These are phyloP conservation scores for Reticulitermes speratus DNA, from an alignment of 1,140 invertebrate genomes.

Conservation along the genomic window DNA sequence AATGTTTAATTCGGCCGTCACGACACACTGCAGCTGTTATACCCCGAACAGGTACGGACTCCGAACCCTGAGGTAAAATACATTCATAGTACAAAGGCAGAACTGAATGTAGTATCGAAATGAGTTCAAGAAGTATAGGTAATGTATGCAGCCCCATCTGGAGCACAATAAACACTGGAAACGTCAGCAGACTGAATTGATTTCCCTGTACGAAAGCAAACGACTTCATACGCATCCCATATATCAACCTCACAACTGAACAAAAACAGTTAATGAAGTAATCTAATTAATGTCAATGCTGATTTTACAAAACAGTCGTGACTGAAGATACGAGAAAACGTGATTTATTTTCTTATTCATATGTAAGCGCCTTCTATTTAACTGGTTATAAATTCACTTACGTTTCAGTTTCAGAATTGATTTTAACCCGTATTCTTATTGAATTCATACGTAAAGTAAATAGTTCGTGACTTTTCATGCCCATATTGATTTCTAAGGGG, in stretches of 20 bases:
- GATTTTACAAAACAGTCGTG: not conserved
- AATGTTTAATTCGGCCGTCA: not conserved
- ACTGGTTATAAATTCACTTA: conserved; percentile 14
- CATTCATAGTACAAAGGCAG: not conserved
- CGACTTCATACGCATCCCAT: not conserved
- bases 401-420: not conserved
- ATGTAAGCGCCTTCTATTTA: not conserved
- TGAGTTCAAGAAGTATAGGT: not conserved
- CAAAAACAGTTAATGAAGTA: not conserved
- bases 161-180: not conserved
- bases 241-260: not conserved
- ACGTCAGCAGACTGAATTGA: not conserved
- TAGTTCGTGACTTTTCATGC: not conserved
- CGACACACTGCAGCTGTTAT: not conserved
- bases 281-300: not conserved
- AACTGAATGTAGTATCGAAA: not conserved
- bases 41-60: not conserved
- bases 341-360: not conserved
- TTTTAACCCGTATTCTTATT: not conserved
- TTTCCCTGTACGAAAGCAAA: not conserved
- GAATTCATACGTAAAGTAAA: not conserved
- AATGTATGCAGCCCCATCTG: not conserved
- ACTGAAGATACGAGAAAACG: not conserved
- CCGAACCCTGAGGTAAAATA: not conserved
- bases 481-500: not conserved